Evolutionary conservation across 2,113 vertebrate genomes (phyloP).

Genomic region (Seriola aureovittata): DNA sequence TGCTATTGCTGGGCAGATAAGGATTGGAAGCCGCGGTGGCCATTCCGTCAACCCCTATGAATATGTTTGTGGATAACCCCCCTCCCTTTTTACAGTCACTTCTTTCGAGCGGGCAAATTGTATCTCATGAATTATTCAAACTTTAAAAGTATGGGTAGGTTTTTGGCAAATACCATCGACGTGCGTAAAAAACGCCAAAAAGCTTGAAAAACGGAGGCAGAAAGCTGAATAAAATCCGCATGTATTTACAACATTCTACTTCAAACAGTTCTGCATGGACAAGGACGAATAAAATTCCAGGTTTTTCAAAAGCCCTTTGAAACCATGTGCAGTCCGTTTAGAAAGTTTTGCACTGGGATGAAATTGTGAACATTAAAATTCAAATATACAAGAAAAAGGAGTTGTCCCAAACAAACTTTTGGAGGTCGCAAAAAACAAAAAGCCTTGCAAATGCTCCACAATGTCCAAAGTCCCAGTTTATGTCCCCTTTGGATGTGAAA

Average conservation of each 20-base stretch:
- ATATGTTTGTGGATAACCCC: conserved; percentile 82
- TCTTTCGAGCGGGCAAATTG: conserved; percentile 83
- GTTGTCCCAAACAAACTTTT: conserved; percentile 82
- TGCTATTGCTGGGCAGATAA: conserved; percentile 92
- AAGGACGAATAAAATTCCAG: conserved; percentile 70
- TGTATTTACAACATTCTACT: conserved; percentile 76
- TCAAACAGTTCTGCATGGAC: conserved; percentile 42
- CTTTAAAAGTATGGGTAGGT: conserved; percentile 81
- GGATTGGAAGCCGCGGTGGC: conserved; percentile 97
- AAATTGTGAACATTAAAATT: conserved; percentile 67
- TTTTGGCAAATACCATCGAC: conserved; percentile 78
- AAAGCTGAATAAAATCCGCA: conserved; percentile 73
- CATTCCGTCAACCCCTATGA: conserved; percentile 89
- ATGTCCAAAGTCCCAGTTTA: conserved; percentile 77
- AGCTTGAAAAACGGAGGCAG: conserved; percentile 43
- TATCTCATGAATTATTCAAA: conserved; percentile 89
- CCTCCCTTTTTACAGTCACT: conserved; percentile 83
- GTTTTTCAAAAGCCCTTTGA: conserved; percentile 73
- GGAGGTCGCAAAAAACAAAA: conserved; percentile 63
- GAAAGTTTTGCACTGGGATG: conserved; percentile 65
- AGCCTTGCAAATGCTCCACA: conserved; percentile 72
- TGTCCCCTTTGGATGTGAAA: conserved; percentile 75
- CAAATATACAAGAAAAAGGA: conserved; percentile 40
- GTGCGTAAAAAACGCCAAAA: conserved; percentile 65
- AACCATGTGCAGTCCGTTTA: conserved; percentile 79